These are phyloP conservation scores for Esox lucius DNA, from an alignment of 2,797 vertebrate species.

Conservation along the genomic window DNA sequence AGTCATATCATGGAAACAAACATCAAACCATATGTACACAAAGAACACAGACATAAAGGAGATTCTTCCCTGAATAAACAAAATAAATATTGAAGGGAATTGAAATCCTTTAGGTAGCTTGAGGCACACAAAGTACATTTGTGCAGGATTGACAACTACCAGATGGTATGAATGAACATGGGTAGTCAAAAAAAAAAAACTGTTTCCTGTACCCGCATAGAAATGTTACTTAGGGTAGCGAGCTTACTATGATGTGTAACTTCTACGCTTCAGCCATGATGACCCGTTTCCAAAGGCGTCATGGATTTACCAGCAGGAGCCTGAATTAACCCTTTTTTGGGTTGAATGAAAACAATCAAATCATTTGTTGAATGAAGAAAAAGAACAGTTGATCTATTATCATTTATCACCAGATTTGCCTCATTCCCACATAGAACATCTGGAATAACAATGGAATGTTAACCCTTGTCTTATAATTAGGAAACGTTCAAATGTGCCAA, in stretches of 20 bases:
- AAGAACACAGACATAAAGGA: conserved; percentile 24
- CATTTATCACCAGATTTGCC: not conserved
- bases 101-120: conserved; percentile 13
- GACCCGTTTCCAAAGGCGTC: not conserved
- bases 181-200: not conserved
- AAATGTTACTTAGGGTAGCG: not conserved
- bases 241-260: not conserved
- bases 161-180: conserved; percentile 9
- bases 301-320: not conserved
- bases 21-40: conserved; percentile 31
- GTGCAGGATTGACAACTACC: conserved; percentile 2
- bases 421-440: not conserved
- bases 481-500: not conserved
- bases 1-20: conserved; percentile 19
- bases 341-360: not conserved
- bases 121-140: conserved; percentile 8
- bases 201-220: not conserved
- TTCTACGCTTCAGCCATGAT: not conserved
- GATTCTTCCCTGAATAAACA: conserved; percentile 29
- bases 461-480: not conserved
- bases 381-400: not conserved
- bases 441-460: not conserved
- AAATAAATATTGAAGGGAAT: conserved; percentile 19
- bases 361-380: not conserved
- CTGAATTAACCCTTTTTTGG: not conserved